Evolutionary conservation across 2,113 vertebrate species (phyloP).

Genomic region (Colius striatus): DNA sequence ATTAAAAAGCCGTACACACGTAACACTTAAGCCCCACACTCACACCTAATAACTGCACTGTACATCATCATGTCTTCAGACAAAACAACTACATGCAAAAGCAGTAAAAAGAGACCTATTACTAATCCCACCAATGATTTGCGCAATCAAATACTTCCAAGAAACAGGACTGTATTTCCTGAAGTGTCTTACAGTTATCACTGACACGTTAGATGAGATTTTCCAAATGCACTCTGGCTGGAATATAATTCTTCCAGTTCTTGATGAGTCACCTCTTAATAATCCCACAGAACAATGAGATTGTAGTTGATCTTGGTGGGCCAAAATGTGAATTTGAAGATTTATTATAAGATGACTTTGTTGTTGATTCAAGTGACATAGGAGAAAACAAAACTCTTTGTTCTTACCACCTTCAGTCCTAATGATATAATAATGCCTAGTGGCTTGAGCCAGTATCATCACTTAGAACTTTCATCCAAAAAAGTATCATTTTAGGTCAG

Average conservation of each 20-base stretch:
- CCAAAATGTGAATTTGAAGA: not conserved
- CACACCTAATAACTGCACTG: not conserved
- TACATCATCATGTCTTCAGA: slow-evolving; percentile 1
- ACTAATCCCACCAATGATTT: slow-evolving; percentile 20
- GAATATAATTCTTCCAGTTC: slow-evolving; percentile 19
- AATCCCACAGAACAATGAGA: not conserved
- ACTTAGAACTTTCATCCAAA: not conserved
- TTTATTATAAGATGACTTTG: not conserved
- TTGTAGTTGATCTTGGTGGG: not conserved
- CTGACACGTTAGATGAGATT: not conserved
- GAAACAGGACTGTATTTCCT: slow-evolving; percentile 3
- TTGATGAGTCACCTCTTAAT: slow-evolving; percentile 25
- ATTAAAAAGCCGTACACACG: not conserved
- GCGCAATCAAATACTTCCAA: slow-evolving; percentile 49
- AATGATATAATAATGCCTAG: not conserved
- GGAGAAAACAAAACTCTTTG: not conserved
- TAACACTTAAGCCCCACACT: not conserved
- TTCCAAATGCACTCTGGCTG: slow-evolving; percentile 21
- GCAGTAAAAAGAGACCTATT: not conserved
- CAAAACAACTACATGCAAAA: not conserved
- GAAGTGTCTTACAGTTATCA: not conserved
- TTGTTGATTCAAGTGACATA: not conserved
- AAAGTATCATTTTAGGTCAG: not conserved
- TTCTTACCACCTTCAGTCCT: not conserved
- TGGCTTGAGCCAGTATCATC: not conserved